These are phyloP conservation scores for Luperina testacea DNA, from an alignment of 2,888 invertebrate genomes.

Conservation along the genomic window DNA sequence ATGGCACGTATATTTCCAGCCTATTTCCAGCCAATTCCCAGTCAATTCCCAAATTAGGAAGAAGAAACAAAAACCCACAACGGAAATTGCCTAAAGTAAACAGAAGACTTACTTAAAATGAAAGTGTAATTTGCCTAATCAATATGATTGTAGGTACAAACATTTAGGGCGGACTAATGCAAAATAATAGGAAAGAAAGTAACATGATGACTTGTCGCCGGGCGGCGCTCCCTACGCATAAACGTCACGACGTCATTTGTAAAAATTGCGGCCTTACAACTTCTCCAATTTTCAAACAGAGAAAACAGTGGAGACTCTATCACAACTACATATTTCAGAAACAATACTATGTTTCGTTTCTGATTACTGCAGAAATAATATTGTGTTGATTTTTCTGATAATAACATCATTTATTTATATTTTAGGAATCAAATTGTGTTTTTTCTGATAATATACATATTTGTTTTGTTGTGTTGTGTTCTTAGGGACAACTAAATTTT, in stretches of 20 bases:
- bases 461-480: too few species aligned
- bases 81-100: conserved; percentile 31
- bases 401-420: conserved; percentile 23
- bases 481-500: too few species aligned
- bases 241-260: conserved; percentile 90
- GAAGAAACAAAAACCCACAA: not conserved
- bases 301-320: conserved; percentile 70
- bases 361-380: too few species aligned
- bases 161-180: conserved; percentile 80
- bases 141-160: conserved; percentile 75
- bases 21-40: not conserved
- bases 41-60: not conserved
- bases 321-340: conserved; percentile 4
- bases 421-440: conserved; percentile 3
- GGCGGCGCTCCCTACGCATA: conserved; percentile 86
- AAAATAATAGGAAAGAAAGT: conserved; percentile 88
- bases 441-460: not conserved
- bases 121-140: conserved; percentile 73
- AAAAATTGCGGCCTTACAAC: conserved; percentile 89
- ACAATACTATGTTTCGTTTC: not conserved
- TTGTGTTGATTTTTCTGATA: not conserved
- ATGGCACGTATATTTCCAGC: not conserved
- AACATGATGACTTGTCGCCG: conserved; percentile 89
- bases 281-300: conserved; percentile 85
- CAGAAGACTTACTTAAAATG: conserved; percentile 48